Conservation (phyloP, 2,797 vertebrate species). For the Synanceia verrucosa region DNA sequence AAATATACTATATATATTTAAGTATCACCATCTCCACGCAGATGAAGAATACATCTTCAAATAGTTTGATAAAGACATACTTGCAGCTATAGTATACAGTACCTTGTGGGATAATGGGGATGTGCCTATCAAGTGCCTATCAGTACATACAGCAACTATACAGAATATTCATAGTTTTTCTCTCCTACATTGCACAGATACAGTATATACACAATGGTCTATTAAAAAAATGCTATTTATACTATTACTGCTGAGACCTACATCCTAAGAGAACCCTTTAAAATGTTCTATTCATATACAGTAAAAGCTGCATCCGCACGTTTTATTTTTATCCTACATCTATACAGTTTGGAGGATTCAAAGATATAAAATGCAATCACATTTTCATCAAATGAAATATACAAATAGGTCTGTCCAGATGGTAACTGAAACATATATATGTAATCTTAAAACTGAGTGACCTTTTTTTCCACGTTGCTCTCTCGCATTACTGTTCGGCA, state of each 20-base stretch:
- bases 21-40: conserved; percentile 74
- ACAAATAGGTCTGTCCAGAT: conserved; percentile 13
- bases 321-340: conserved; percentile 69
- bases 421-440: background rate
- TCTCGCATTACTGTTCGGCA: conserved; percentile 11
- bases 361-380: conserved; percentile 67
- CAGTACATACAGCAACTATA: conserved; percentile 84
- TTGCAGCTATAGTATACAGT: conserved; percentile 77
- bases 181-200: conserved; percentile 83
- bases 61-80: conserved; percentile 76
- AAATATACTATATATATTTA: conserved; percentile 79
- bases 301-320: conserved; percentile 69
- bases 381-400: background rate
- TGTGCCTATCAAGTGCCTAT: conserved; percentile 87
- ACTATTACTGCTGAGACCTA: conserved; percentile 72
- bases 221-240: conserved; percentile 80
- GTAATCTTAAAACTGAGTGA: background rate
- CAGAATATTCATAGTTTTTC: conserved; percentile 83
- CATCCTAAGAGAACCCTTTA: conserved; percentile 81
- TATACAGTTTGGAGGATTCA: conserved; percentile 72
- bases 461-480: conserved; percentile 28
- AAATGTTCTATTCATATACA: conserved; percentile 79
- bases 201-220: conserved; percentile 81
- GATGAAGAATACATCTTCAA: conserved; percentile 72
- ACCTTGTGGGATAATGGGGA: conserved; percentile 79